Conservation (phyloP, 2,113 vertebrate species). For the Urocitellus parryii region DNA sequence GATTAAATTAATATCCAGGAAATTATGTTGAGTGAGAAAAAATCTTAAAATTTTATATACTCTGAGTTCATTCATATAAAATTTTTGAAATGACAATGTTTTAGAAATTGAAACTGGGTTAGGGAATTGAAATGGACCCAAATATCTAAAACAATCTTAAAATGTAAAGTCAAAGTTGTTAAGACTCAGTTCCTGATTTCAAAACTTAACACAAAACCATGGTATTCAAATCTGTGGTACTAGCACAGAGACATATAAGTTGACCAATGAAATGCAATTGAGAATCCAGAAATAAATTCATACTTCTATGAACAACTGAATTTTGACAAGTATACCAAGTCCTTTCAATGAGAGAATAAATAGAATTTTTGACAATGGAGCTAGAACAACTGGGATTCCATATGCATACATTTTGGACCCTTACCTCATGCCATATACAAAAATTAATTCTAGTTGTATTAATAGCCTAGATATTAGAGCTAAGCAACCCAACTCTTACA, state of each 20-base stretch:
- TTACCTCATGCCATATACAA: neutral
- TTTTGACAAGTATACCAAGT: no score
- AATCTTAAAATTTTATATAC: neutral
- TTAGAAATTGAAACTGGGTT: neutral
- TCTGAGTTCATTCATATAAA: neutral
- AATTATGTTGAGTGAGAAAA: neutral
- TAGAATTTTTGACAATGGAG: no score
- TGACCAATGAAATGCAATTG: neutral
- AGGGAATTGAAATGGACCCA: neutral
- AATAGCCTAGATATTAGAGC: neutral
- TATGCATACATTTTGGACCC: neutral
- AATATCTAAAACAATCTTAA: neutral
- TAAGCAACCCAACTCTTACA: neutral
- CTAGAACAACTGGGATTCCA: no score
- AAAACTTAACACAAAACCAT: neutral
- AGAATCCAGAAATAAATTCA: no score
- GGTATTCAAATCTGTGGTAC: neutral
- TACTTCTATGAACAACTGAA: no score
- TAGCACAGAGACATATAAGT: neutral
- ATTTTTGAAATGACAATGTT: neutral
- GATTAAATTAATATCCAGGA: neutral
- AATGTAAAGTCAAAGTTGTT: neutral
- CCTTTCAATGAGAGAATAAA: no score
- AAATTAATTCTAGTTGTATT: neutral
- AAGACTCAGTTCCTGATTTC: neutral